Base-by-base conservation (phyloP, 2,113 vertebrate genomes). In the Paradoxurus hermaphroditus region DNA sequence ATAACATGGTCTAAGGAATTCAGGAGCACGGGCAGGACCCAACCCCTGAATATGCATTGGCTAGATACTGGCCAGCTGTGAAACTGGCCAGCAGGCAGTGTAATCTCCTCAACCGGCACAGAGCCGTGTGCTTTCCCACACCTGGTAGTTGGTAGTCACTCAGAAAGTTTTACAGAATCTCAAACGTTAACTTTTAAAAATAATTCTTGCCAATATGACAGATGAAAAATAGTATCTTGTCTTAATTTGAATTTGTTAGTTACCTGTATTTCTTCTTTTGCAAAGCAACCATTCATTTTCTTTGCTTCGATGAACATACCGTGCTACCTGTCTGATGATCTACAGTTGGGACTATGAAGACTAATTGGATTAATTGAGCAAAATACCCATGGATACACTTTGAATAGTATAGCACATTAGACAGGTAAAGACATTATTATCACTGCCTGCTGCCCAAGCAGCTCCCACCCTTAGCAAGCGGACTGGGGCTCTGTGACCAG, bases 401-500 rank as follows among this genome's bases (percentile, higher is more conserved):
- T 29, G 53, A 16, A 8, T 4, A 34, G 4, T n/a, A 36, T 4
- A 44, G 36, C 34, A 19, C 9, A 5, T 9, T 18, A n/a, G 10
- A 19, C 25, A 19, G 23, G 29, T 16, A 46, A 41, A 53, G 36
- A 39, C 27, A 1, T 1, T n/a, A 1, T 16, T 46, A 11, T 31
- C 31, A 18, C 9, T 29, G 25, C 8, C 27, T 31, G 1, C 36
- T 85, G 14, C 27, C 14, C 14, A 5, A 19, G 59, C 51, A 72
- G 25, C 5, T 5, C 49, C 8, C 12, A 3, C 5, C 9, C n/a
- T 92, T 29, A 15, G 27, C n/a, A 41, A 18, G 8, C 25, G 51
- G 70, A 3, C n/a, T 2, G 7, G 53, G 70, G 10, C 2, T 18
- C 51, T 25, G 3, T 62, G 49, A 1, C 23, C 7, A 2, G 13